Base-by-base conservation (phyloP, 2,113 vertebrate species). In the Brienomyrus brachyistius region DNA sequence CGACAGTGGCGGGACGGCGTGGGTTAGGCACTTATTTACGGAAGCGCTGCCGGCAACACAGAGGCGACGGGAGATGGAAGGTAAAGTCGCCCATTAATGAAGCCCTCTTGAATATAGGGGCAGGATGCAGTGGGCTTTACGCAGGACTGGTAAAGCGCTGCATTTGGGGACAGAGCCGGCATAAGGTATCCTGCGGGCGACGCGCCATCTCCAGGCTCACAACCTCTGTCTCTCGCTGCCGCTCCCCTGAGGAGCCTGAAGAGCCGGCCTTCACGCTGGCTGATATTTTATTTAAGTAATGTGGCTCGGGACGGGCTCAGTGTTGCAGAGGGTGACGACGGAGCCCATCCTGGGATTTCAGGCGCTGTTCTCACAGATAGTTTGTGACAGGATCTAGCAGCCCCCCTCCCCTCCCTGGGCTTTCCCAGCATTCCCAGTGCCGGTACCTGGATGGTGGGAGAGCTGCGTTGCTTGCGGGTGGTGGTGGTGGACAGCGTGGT, bases 401-500 rank as follows among this genome's bases (percentile, higher is more conserved):
- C 70, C n/a, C 66, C 70, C 23, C 84, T 1, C 11, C 9, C n/a
- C 50, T 21, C 5, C 48, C 17, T 11, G 56, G 21, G 17, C 17
- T 15, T n/a, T 27, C 48, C n/a, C 48, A 87, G 51, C 47, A 87
- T 27, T 31, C 52, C 90, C 91, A 92, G 19, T 10, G 1, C 56
- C 19, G 88, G 56, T 92, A 99, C 98, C 98, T 99, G 97, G 93
- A 98, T 97, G 90, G 97, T 98, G 56, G 98, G 97, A 0, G 98
- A 97, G 0, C 98, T 99, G 86, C 98, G 97, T 88, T 98, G 98
- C 93, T 98, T 99, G 86, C 98, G 96, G 5, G 98, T 99, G 66
- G 98, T 99, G 9, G 98, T 99, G 5, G 98, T 99, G 0, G 98
- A 98, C 94, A 99, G 96, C 0, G 98, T 99, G 59, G 98, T 99